Evolutionary conservation across 2,888 invertebrate genomes (phyloP), one percentile per base, ranked within the genome.

Genomic region (Sinelater perroti): DNA sequence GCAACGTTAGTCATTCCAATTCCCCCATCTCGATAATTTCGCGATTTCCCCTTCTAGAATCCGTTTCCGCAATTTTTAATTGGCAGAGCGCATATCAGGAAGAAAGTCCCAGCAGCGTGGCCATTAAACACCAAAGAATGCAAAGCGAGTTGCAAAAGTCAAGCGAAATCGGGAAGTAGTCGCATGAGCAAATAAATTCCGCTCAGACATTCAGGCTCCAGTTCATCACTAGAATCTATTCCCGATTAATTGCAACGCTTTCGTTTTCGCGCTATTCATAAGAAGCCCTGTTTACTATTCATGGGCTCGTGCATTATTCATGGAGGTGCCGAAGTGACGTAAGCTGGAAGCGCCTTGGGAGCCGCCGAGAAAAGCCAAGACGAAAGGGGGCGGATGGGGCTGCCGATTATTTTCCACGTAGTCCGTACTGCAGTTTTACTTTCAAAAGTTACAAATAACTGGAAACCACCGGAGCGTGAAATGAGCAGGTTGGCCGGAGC

Each of bases 201-300:
- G 8, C 10, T 11, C 35, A 35, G 35, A 13, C 4, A 8, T 17
- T 11, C 35, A 35, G 35, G n/a, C 35, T 35, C 18, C 35, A 35
- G 14, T 17, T 16, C 35, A 14, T 35, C 35, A 35, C 17, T 4
- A 21, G 38, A 38, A 38, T 38, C 21, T 38, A 13, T 20, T 38
- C n/a, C 11, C 13, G 21, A 38, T 38, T 38, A 21, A 38, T 20
- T 38, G 18, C 13, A 20, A 11, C 14, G 38, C 50, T 50, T 50
- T 50, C 50, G 38, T 28, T 50, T 49, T 33, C 35, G 13, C 36
- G 18, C 18, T 20, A 49, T 49, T 49, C 36, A 35, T 35, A 16
- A 24, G 13, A 13, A 2, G 24, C 36, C 13, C 17, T 49, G 36
- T 49, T 36, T 11, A 28, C 10, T 47, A 31, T 47, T 35, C 47